Percentiles rank a stretch among this genome's conserved stretches.
Conservation (phyloP, 2,888 invertebrate genomes). For the Pollenia amentaria region DNA sequence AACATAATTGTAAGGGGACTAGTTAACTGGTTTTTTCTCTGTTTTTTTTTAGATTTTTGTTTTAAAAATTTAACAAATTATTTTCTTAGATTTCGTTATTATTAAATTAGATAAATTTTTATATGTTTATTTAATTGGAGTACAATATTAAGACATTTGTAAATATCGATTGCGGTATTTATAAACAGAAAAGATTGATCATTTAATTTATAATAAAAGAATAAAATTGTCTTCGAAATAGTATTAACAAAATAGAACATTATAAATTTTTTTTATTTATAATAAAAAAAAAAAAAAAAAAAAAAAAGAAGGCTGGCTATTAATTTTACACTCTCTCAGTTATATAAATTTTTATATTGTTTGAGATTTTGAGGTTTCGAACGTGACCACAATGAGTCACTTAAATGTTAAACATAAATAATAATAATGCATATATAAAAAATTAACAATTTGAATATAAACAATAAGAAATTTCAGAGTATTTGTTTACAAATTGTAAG, state of each 20-base stretch:
- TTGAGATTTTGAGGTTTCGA: slow-evolving; percentile 41
- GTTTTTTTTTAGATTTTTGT: neutral
- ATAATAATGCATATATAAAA: neutral
- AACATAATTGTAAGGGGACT: too few relatives aligned
- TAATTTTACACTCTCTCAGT: slow-evolving; percentile 16
- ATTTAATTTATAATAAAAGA: neutral
- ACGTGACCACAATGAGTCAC: slow-evolving; percentile 37
- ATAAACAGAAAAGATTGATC: slow-evolving; percentile 2
- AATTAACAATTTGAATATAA: neutral
- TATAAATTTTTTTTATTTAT: neutral
- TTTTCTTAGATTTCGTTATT: too few relatives aligned
- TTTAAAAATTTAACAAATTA: neutral
- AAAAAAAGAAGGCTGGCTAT: neutral
- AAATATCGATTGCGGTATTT: neutral
- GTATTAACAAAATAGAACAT: too few relatives aligned
- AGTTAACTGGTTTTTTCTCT: neutral
- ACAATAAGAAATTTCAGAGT: neutral
- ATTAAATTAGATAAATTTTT: neutral
- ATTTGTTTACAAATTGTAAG: neutral
- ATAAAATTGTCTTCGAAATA: neutral
- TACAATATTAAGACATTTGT: slow-evolving; percentile 1
- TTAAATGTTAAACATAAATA: neutral
- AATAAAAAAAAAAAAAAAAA: neutral
- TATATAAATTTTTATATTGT: neutral
- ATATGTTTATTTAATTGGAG: neutral